Conservation (phyloP, 2,888 invertebrate species). For the Liodrosophila aerea region DNA sequence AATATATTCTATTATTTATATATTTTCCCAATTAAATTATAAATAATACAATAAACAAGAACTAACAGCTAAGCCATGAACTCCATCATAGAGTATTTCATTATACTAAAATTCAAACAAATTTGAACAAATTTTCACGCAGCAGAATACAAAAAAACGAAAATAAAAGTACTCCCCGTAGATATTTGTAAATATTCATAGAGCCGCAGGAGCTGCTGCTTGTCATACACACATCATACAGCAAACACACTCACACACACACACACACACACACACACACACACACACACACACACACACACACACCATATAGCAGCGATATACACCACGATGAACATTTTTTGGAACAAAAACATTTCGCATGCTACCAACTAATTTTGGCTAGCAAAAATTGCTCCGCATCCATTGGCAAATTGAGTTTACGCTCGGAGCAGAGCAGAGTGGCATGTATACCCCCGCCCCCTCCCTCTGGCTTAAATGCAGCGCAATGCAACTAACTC, state of each 20-base stretch:
- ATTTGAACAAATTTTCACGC: constrained; percentile 9
- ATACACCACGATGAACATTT: constrained; percentile 17
- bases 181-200: constrained; percentile 45
- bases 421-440: constrained; percentile 32
- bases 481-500: constrained; percentile 64
- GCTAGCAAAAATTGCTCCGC: constrained; percentile 45
- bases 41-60: too few species aligned
- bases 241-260: constrained; percentile 1
- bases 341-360: constrained; percentile 41
- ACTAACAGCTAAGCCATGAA: too few species aligned
- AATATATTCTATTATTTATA: too few species aligned
- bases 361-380: constrained; percentile 63
- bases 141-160: constrained; percentile 5
- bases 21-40: too few species aligned
- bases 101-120: neutral
- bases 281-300: constrained; percentile 1
- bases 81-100: neutral
- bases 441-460: neutral
- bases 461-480: constrained; percentile 19
- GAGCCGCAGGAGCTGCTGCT: constrained; percentile 29
- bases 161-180: constrained; percentile 3
- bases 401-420: constrained; percentile 67
- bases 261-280: neutral
- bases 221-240: constrained; percentile 6
- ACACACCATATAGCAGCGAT: neutral